Conservation (phyloP, 2,888 invertebrate species). For the Xestia c-nigrum region DNA sequence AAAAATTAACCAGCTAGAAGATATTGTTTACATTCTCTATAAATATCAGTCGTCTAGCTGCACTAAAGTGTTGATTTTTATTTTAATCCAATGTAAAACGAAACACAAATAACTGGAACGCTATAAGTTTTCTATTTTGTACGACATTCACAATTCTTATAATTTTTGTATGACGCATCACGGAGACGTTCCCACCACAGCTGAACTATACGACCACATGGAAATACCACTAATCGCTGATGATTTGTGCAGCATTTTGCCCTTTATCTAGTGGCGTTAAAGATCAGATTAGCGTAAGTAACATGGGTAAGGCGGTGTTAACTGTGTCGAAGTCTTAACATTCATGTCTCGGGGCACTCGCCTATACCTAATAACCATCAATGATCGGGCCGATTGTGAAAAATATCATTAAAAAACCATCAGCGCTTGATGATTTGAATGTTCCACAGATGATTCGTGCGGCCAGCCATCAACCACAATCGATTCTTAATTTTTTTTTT, state of each 20-base stretch:
- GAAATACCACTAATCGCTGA: constrained; percentile 72
- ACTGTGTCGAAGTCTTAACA: constrained; percentile 75
- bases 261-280: constrained; percentile 66
- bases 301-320: constrained; percentile 62
- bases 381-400: constrained; percentile 90
- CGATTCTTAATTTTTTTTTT: constrained; percentile 85
- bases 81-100: constrained; percentile 41
- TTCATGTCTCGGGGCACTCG: constrained; percentile 85
- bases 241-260: constrained; percentile 62
- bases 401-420: constrained; percentile 91
- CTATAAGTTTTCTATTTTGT: constrained; percentile 55
- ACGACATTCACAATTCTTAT: constrained; percentile 57
- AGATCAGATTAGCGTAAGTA: constrained; percentile 69
- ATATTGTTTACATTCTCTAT: constrained; percentile 25
- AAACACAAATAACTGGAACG: constrained; percentile 32
- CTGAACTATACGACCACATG: constrained; percentile 59
- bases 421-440: constrained; percentile 89
- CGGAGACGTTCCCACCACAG: constrained; percentile 64
- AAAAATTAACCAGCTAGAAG: constrained; percentile 16
- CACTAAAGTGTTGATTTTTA: constrained; percentile 48
- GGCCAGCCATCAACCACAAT: constrained; percentile 88
- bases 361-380: constrained; percentile 90
- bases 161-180: constrained; percentile 66
- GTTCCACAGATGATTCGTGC: constrained; percentile 84
- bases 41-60: constrained; percentile 47